Evolutionary conservation across 1,140 invertebrate genomes (phyloP).

Genomic region (Drosophila tristis): DNA sequence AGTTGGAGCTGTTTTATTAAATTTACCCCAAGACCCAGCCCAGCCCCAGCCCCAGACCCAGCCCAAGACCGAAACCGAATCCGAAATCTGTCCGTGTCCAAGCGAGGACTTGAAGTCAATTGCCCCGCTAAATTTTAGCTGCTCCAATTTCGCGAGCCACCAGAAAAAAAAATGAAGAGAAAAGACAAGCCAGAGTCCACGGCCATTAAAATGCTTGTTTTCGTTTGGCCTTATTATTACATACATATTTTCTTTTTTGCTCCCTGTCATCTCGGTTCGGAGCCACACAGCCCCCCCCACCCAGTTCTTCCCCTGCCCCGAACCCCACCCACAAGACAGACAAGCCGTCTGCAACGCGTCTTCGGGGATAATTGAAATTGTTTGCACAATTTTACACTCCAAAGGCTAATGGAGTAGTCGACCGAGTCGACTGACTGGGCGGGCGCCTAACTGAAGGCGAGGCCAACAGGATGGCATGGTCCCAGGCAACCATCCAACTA

Average conservation of each 20-base stretch:
- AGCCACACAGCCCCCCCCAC: neutral
- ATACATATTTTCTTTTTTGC: constrained; percentile 64
- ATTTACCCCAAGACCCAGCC: constrained; percentile 33
- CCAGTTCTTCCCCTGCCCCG: neutral
- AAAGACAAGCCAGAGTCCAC: constrained; percentile 38
- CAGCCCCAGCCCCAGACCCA: neutral
- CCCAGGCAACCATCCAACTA: constrained; percentile 31
- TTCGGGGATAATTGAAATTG: constrained; percentile 82
- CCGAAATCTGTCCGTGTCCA: constrained; percentile 12
- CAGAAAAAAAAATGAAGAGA: constrained; percentile 18
- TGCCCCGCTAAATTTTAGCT: constrained; percentile 68
- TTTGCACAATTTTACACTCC: constrained; percentile 83
- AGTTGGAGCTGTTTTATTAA: constrained; percentile 65
- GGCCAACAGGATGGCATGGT: constrained; percentile 24
- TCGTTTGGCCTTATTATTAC: constrained; percentile 67
- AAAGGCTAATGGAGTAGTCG: constrained; percentile 83
- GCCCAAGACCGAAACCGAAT: neutral
- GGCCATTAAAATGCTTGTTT: constrained; percentile 76
- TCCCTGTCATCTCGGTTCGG: constrained; percentile 42
- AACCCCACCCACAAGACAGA: neutral
- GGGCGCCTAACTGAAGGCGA: constrained; percentile 55
- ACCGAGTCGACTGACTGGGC: constrained; percentile 69
- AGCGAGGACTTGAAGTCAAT: constrained; percentile 67
- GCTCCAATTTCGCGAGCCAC: constrained; percentile 55
- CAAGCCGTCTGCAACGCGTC: constrained; percentile 68